These are phyloP conservation scores for Callocephalon fimbriatum DNA, from an alignment of 2,113 vertebrate species.

Conservation along the genomic window DNA sequence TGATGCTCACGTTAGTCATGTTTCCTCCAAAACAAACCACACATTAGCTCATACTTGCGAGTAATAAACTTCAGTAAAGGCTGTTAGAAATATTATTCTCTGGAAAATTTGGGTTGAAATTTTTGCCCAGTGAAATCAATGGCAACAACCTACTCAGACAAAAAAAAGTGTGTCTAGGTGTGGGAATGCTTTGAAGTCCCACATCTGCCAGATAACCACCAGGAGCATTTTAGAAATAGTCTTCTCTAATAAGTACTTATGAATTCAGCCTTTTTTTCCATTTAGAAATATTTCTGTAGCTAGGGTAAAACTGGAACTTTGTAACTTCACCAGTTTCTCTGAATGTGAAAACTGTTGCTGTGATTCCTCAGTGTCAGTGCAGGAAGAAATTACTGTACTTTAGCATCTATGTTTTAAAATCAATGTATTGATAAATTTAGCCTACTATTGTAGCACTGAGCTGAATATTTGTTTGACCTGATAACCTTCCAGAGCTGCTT, in stretches of 20 bases:
- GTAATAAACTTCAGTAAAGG: neutral
- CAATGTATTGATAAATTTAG: neutral
- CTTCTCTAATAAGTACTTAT: neutral
- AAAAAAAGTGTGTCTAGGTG: neutral
- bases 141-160: neutral
- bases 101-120: neutral
- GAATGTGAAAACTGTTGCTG: neutral
- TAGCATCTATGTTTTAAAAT: neutral
- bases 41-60: neutral
- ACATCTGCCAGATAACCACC: neutral
- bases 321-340: neutral
- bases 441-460: neutral
- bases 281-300: neutral
- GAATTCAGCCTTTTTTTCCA: neutral
- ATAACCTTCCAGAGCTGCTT: neutral
- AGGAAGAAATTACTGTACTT: neutral
- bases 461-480: neutral
- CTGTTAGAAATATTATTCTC: slow-evolving; percentile 1
- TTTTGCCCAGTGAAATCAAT: neutral
- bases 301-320: neutral
- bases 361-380: neutral
- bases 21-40: neutral
- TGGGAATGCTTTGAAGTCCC: neutral
- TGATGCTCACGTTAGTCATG: neutral
- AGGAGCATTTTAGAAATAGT: neutral